These are phyloP conservation scores for Drosophila lacteicornis DNA, from an alignment of 1,140 invertebrate species.

Conservation along the genomic window DNA sequence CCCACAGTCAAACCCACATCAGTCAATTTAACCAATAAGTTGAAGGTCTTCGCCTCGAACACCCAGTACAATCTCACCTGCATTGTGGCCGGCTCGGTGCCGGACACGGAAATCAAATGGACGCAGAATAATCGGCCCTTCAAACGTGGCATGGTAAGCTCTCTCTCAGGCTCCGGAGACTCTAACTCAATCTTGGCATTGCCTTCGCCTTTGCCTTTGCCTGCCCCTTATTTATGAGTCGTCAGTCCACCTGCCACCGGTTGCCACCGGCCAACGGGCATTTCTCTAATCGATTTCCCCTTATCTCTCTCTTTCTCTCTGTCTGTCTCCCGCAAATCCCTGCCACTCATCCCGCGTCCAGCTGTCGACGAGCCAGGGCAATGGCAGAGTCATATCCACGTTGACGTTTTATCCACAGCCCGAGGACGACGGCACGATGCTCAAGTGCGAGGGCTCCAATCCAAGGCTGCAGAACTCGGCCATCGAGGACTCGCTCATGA, in stretches of 20 bases:
- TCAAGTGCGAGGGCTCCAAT: constrained; percentile 95
- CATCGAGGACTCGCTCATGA: constrained; percentile 91
- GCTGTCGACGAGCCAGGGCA: constrained; percentile 88
- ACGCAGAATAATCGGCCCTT: constrained; percentile 91
- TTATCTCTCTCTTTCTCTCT: constrained; percentile 16
- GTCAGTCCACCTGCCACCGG: constrained; percentile 24
- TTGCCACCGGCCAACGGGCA: constrained; percentile 34
- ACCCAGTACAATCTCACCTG: constrained; percentile 91
- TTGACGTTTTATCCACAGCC: constrained; percentile 92
- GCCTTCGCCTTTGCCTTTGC: constrained; percentile 6
- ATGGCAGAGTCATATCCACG: constrained; percentile 90
- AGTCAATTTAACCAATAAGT: constrained; percentile 91
- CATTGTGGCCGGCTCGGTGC: constrained; percentile 92
- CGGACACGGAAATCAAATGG: constrained; percentile 93
- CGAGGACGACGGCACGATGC: constrained; percentile 92
- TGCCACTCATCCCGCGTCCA: constrained; percentile 63
- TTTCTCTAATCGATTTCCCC: constrained; percentile 79
- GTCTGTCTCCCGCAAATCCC: not conserved
- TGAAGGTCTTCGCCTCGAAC: constrained; percentile 90
- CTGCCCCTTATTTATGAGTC: constrained; percentile 64
- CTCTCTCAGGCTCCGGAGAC: not conserved
- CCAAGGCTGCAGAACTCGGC: constrained; percentile 89
- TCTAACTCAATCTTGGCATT: constrained; percentile 28
- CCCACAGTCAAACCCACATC: constrained; percentile 90
- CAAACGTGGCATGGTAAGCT: constrained; percentile 89